phyloP scores from a whole-genome alignment of 2,113 vertebrate genomes.

The Macaca fascicularis region T2T-MFA8v1.1 NC_088391.1:71611001-71611500 shows the following conservation, averaged over 20 bases:
- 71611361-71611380: not conserved
- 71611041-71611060: not conserved
- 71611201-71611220: not conserved
- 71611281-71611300: not conserved
- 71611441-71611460: not conserved
- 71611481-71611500: not conserved
- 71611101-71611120: not conserved
- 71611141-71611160: not conserved
- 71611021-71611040: not conserved
- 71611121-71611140: not conserved
- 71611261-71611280: not conserved
- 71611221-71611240: not conserved
- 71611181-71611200: not conserved
- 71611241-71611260: not conserved
- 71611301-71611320: not conserved
- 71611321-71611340: not conserved
- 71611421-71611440: not conserved
- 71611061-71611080: fast-evolving
- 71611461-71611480: not conserved
- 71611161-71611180: not conserved
- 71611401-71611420: not conserved
- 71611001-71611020: not conserved
- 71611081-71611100: not conserved
- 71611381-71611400: not conserved
- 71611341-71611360: not conserved